These are phyloP conservation scores for Urocitellus parryii DNA, from an alignment of 2,113 vertebrate genomes.

Conservation along the genomic window DNA sequence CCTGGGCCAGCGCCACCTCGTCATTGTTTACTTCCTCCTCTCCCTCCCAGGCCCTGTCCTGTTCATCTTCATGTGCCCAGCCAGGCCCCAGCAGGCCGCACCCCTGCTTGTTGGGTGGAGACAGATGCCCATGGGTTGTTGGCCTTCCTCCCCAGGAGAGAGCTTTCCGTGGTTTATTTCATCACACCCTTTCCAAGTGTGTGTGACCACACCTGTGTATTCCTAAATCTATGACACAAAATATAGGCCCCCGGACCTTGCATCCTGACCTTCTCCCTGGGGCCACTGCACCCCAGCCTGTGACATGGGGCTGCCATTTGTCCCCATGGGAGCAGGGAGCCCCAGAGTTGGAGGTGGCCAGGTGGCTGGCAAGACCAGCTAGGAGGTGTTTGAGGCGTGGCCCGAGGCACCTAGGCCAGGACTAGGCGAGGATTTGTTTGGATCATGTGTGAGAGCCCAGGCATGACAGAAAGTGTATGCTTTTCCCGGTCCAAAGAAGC, in stretches of 20 bases:
- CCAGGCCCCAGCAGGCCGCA: too few species aligned
- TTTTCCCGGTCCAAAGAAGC: too few species aligned
- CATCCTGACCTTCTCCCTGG: neutral
- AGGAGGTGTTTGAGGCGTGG: neutral
- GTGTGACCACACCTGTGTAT: too few species aligned
- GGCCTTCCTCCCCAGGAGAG: too few species aligned
- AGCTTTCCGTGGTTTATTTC: neutral
- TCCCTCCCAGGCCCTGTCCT: neutral
- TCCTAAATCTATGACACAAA: neutral
- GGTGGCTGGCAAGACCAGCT: neutral
- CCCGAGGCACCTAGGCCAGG: neutral
- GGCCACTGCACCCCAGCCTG: neutral
- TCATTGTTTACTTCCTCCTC: neutral
- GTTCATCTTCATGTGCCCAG: neutral
- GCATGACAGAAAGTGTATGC: neutral
- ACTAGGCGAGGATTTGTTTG: neutral
- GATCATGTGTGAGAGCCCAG: neutral
- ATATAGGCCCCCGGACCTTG: neutral
- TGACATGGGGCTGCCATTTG: rapidly evolving
- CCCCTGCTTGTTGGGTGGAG: neutral
- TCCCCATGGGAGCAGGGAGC: neutral
- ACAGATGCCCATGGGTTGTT: too few species aligned
- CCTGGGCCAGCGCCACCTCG: rapidly evolving
- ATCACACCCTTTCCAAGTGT: neutral
- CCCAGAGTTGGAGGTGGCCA: too few species aligned